Percentiles rank a stretch among this genome's conserved stretches.
phyloP scores from a whole-genome alignment of 2,797 vertebrate species.

The Furcifer pardalis region DNA sequence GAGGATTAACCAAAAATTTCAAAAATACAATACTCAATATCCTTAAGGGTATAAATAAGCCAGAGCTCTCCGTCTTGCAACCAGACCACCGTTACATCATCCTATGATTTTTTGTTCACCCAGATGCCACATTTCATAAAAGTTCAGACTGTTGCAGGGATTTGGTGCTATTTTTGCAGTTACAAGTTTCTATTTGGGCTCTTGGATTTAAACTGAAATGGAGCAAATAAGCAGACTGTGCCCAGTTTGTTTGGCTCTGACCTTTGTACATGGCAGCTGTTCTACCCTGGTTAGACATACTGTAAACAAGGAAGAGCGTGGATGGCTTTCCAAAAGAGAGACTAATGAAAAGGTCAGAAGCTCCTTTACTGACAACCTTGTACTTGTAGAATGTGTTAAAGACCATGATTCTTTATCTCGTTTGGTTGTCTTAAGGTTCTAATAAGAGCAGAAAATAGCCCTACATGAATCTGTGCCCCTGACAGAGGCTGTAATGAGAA shows the following conservation, averaged over 20 bases:
- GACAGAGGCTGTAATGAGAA: constrained; percentile 33
- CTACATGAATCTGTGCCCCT: constrained; percentile 14
- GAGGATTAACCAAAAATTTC: no score
- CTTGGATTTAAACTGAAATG: not conserved
- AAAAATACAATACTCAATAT: no score
- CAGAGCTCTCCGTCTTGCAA: not conserved
- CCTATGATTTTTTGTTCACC: not conserved
- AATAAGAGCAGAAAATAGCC: constrained; percentile 13
- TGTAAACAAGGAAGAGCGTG: constrained; percentile 30
- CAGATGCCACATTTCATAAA: not conserved
- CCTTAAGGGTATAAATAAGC: not conserved
- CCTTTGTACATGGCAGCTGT: constrained; percentile 20
- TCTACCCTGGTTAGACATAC: constrained; percentile 13
- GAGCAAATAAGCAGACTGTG: not conserved
- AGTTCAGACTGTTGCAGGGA: not conserved
- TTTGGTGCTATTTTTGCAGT: not conserved
- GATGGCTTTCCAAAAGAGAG: constrained; percentile 7
- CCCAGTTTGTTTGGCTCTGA: not conserved
- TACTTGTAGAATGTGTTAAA: constrained; percentile 6
- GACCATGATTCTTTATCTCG: not conserved
- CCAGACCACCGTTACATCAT: not conserved
- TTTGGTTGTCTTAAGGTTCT: constrained; percentile 17
- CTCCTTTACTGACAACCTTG: constrained; percentile 9
- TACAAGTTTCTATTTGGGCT: not conserved
- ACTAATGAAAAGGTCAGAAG: constrained; percentile 32